Conservation (phyloP, 1,140 invertebrate species). For the Euura saliciscinereae region DNA sequence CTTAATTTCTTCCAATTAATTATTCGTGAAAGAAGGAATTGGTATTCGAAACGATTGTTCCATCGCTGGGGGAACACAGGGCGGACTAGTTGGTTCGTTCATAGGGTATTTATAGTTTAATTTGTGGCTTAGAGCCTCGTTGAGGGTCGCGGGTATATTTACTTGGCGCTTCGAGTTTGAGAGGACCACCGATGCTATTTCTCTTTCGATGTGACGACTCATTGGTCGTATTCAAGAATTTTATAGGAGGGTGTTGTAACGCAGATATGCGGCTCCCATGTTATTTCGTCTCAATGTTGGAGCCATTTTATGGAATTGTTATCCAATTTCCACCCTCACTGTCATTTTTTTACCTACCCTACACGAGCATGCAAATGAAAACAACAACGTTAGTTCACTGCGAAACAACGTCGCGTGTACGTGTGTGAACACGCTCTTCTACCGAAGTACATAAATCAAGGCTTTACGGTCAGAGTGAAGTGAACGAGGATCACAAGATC, state of each 20-base stretch:
- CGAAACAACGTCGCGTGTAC: too few species aligned
- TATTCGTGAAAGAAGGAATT: background rate
- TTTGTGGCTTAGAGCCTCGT: slow-evolving; percentile 51
- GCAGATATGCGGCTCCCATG: slow-evolving; percentile 22
- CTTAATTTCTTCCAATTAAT: background rate
- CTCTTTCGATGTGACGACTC: background rate
- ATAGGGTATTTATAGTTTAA: slow-evolving; percentile 55
- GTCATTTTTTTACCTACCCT: too few species aligned
- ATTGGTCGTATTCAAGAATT: background rate
- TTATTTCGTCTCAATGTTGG: background rate
- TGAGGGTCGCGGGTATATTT: slow-evolving; percentile 52
- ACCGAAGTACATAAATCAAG: slow-evolving; percentile 48
- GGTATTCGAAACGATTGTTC: background rate
- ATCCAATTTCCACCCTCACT: too few species aligned
- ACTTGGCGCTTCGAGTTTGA: slow-evolving; percentile 32
- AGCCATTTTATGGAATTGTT: too few species aligned
- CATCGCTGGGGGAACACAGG: background rate
- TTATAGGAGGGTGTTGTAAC: slow-evolving; percentile 26
- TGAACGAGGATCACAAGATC: slow-evolving; percentile 51
- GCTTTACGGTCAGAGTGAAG: slow-evolving; percentile 52
- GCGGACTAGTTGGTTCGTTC: slow-evolving; percentile 7
- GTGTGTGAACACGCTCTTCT: slow-evolving; percentile 8
- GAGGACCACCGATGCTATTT: slow-evolving; percentile 1
- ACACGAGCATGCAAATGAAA: too few species aligned
- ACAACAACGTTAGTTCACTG: too few species aligned